These are phyloP conservation scores for Hippocampus zosterae DNA, from an alignment of 2,113 vertebrate species.

Conservation along the genomic window DNA sequence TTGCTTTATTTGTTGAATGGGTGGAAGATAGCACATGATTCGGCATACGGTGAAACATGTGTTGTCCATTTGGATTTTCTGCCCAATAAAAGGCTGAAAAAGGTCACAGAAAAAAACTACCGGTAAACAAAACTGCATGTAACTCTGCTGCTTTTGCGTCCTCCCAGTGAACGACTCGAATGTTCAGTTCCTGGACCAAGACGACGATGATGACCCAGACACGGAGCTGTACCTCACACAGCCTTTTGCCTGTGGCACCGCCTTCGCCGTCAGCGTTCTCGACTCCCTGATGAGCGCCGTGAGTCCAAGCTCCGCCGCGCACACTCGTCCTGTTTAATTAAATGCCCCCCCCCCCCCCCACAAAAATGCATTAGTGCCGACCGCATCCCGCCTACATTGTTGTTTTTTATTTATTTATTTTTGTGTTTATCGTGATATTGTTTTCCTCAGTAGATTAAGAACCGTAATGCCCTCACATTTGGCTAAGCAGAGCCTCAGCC, in stretches of 20 bases:
- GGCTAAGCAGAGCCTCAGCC: too few relatives aligned
- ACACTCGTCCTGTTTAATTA: background rate
- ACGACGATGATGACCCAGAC: slow-evolving; percentile 97
- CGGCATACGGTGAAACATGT: background rate
- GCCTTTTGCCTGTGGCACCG: slow-evolving; percentile 96
- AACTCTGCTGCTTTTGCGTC: slow-evolving; percentile 39
- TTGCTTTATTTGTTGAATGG: background rate
- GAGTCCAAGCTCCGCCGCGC: slow-evolving; percentile 59
- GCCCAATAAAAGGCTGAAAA: background rate
- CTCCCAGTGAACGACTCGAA: slow-evolving; percentile 95
- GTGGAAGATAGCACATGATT: background rate
- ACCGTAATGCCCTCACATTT: too few relatives aligned
- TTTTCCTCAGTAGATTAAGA: too few relatives aligned
- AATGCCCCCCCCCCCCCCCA: background rate
- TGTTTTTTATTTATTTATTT: too few relatives aligned
- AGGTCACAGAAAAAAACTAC: background rate
- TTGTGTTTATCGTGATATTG: too few relatives aligned
- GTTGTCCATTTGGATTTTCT: background rate
- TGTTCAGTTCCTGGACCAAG: slow-evolving; percentile 99
- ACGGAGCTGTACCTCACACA: slow-evolving; percentile 98
- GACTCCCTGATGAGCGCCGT: slow-evolving; percentile 99
- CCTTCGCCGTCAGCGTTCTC: slow-evolving; percentile 95
- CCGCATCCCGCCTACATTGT: too few relatives aligned
- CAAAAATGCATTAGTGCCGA: too few relatives aligned
- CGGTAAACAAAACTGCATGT: background rate